A percentile compares a stretch with the other conserved stretches of the same genome.
These are phyloP conservation scores for Patiria miniata DNA, from an alignment of 35 echinoderm and acorn worm genomes.

Conservation along the genomic window DNA sequence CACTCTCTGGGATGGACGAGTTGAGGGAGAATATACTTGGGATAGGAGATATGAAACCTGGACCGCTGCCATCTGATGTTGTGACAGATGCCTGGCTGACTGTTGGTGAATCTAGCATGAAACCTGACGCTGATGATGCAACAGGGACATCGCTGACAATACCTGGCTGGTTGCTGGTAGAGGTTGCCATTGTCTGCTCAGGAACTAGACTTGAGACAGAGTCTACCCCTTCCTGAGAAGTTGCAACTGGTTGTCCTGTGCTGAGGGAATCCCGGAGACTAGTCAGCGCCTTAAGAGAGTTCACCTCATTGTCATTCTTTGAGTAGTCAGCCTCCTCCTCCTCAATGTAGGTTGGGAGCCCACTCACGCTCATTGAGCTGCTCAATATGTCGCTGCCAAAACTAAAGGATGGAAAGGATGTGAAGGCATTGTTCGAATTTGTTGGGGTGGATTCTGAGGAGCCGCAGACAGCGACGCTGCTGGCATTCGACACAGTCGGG, in stretches of 20 bases:
- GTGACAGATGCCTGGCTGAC: neutral
- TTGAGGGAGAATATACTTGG: constrained; percentile 19
- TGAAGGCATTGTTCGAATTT: constrained; percentile 40
- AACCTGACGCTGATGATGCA: neutral
- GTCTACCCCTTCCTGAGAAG: neutral
- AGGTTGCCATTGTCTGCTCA: neutral
- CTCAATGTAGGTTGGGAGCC: constrained; percentile 75
- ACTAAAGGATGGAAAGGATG: constrained; percentile 27
- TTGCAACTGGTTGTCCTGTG: neutral
- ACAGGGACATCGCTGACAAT: neutral
- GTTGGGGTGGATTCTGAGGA: constrained; percentile 6
- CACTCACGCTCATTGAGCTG: constrained; percentile 81
- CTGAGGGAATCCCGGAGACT: constrained; percentile 21
- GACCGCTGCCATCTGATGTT: constrained; percentile 13
- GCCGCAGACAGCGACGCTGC: neutral
- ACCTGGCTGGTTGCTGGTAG: constrained; percentile 9
- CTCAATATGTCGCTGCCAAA: constrained; percentile 72
- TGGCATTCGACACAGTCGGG: neutral
- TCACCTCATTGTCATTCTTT: neutral
- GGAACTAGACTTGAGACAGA: neutral
- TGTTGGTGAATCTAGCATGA: constrained; percentile 19
- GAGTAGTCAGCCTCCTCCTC: constrained; percentile 38
- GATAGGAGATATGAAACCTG: constrained; percentile 25
- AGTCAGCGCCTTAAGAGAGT: constrained; percentile 16
- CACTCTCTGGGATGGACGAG: constrained; percentile 39